These are phyloP conservation scores for Fissipunctia ypsillon DNA, from an alignment of 2,888 invertebrate genomes.

Conservation along the genomic window DNA sequence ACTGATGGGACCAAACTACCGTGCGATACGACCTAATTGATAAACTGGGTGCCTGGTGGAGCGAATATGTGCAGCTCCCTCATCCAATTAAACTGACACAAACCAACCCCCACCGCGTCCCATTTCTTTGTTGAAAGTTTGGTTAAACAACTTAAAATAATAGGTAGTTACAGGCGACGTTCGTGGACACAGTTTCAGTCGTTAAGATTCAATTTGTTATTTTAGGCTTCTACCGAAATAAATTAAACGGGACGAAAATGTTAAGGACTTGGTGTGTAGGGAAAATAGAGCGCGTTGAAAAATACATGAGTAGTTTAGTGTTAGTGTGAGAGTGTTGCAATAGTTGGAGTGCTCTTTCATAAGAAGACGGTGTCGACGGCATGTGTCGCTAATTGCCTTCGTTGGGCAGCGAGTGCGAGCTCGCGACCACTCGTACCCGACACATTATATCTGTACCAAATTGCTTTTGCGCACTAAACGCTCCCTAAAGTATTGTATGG, in stretches of 20 bases:
- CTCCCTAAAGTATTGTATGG: constrained; percentile 55
- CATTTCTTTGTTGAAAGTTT: constrained; percentile 68
- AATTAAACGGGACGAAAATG: constrained; percentile 18
- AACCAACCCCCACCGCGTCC: constrained; percentile 69
- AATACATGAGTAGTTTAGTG: constrained; percentile 69
- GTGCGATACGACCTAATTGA: constrained; percentile 83
- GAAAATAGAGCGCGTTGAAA: constrained; percentile 65
- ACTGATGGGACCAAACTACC: constrained; percentile 77
- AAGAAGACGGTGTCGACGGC: constrained; percentile 77
- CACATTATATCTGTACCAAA: constrained; percentile 71
- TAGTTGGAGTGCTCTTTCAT: constrained; percentile 74
- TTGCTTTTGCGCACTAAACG: constrained; percentile 70
- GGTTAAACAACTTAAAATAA: constrained; percentile 57
- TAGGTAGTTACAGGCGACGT: constrained; percentile 38
- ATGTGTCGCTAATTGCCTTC: constrained; percentile 85
- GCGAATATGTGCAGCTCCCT: constrained; percentile 77
- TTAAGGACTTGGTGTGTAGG: constrained; percentile 36
- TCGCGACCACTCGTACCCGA: constrained; percentile 50
- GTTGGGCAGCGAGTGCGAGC: constrained; percentile 74
- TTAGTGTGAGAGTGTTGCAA: constrained; percentile 65
- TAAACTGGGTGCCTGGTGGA: constrained; percentile 77
- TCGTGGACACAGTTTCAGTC: constrained; percentile 35
- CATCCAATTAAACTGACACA: constrained; percentile 82
- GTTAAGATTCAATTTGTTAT: constrained; percentile 57
- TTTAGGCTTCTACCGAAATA: constrained; percentile 31